Evolutionary conservation across 2,797 vertebrate species (phyloP).

Genomic region (Girardinus metallicus): DNA sequence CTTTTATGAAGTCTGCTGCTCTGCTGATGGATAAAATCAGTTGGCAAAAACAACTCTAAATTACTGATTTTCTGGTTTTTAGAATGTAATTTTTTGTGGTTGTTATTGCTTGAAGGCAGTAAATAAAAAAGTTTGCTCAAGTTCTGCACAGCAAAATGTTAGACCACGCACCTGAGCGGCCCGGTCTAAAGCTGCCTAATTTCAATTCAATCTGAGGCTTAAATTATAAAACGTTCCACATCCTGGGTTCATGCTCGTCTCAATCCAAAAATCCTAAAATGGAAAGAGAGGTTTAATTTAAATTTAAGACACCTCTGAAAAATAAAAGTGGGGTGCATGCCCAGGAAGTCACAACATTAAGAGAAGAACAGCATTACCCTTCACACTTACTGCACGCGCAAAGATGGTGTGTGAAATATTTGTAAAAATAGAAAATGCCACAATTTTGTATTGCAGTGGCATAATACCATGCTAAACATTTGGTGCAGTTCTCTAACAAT

Average conservation of each 20-base stretch:
- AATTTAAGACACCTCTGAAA: not conserved
- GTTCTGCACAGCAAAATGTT: not conserved
- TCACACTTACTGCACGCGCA: not conserved
- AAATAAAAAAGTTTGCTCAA: conserved; percentile 3
- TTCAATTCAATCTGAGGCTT: not conserved
- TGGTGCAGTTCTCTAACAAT: not conserved
- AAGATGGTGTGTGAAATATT: not conserved
- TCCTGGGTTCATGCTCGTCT: not conserved
- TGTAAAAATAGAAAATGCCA: not conserved
- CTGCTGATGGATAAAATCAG: conserved; percentile 51
- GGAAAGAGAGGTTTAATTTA: not conserved
- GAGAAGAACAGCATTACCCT: not conserved
- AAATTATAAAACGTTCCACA: not conserved
- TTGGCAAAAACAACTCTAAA: conserved; percentile 61
- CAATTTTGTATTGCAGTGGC: not conserved
- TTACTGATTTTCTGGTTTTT: conserved; percentile 35
- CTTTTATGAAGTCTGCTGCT: conserved; percentile 70
- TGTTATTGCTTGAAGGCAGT: conserved; percentile 1
- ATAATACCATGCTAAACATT: not conserved
- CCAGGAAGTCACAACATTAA: not conserved
- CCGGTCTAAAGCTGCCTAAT: not conserved
- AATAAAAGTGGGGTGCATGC: not conserved
- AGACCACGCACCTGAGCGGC: not conserved
- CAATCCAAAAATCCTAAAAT: not conserved
- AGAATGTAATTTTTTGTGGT: not conserved